Conservation (phyloP, 1,140 invertebrate genomes). For the Trichonephila inaurata region DNA sequence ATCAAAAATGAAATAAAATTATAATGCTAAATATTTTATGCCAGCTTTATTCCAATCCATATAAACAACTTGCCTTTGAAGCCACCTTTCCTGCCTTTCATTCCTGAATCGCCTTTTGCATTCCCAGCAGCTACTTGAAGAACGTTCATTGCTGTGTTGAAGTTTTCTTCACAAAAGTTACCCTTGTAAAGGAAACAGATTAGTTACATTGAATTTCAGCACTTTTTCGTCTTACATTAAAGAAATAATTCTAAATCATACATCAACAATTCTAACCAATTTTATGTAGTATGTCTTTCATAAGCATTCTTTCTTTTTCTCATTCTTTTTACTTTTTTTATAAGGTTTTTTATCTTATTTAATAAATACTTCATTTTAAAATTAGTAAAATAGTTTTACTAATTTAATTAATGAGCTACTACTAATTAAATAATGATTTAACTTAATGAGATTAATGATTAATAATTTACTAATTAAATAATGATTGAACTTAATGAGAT, state of each 20-base stretch:
- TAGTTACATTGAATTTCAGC: background rate
- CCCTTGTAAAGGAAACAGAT: constrained; percentile 79
- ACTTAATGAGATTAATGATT: too few relatives aligned
- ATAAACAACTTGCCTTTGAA: constrained; percentile 83
- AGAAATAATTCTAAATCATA: background rate
- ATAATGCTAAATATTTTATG: background rate
- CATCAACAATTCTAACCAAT: background rate
- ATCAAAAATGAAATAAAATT: background rate
- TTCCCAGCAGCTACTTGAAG: constrained; percentile 88
- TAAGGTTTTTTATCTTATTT: too few relatives aligned
- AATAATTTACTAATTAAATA: too few relatives aligned
- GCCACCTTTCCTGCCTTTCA: constrained; percentile 83
- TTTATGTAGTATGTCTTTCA: too few relatives aligned
- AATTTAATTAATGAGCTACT: too few relatives aligned
- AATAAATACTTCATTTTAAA: too few relatives aligned
- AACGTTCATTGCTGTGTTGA: constrained; percentile 96
- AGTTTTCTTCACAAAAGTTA: constrained; percentile 98
- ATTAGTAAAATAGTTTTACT: too few relatives aligned
- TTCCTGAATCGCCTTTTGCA: constrained; percentile 86
- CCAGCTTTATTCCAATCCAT: background rate
- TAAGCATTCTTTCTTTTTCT: too few relatives aligned
- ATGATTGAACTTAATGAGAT: too few relatives aligned
- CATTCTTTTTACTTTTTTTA: too few relatives aligned
- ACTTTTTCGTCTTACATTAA: too few relatives aligned
- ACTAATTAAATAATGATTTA: too few relatives aligned